Evolutionary conservation across 2,113 vertebrate genomes (phyloP).

Genomic region (Phoxinus phoxinus): DNA sequence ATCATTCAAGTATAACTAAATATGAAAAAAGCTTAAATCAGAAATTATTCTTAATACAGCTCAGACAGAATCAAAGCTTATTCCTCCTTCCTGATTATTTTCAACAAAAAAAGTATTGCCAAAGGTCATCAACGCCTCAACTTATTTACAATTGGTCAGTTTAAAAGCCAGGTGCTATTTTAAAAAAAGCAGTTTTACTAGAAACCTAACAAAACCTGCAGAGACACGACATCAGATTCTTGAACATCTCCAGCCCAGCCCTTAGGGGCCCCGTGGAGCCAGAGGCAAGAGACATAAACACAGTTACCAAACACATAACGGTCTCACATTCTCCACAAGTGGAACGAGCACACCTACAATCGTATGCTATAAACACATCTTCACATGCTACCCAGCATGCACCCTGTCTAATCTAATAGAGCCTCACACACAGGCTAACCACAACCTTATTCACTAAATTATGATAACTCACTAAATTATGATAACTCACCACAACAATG

Average conservation of each 20-base stretch:
- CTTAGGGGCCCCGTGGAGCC: conserved; percentile 17
- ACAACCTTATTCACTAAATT: conserved; percentile 23
- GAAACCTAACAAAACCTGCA: conserved; percentile 52
- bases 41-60: neutral
- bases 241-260: conserved; percentile 42
- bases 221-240: conserved; percentile 46
- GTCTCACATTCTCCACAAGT: conserved; percentile 27
- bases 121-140: conserved; percentile 42
- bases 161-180: conserved; percentile 37
- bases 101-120: neutral
- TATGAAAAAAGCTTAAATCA: neutral
- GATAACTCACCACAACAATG: conserved; percentile 13
- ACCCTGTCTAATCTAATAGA: conserved; percentile 28
- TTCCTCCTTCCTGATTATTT: neutral
- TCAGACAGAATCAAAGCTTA: neutral
- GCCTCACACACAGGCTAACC: conserved; percentile 8
- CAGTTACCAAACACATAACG: conserved; percentile 18
- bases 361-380: conserved; percentile 22
- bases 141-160: conserved; percentile 15
- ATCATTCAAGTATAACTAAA: neutral
- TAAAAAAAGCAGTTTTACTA: conserved; percentile 47
- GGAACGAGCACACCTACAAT: neutral
- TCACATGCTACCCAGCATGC: conserved; percentile 3
- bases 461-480: conserved; percentile 22
- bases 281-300: conserved; percentile 32